Conservation (phyloP, 2,113 vertebrate genomes). For the Acanthochromis polyacanthus region DNA sequence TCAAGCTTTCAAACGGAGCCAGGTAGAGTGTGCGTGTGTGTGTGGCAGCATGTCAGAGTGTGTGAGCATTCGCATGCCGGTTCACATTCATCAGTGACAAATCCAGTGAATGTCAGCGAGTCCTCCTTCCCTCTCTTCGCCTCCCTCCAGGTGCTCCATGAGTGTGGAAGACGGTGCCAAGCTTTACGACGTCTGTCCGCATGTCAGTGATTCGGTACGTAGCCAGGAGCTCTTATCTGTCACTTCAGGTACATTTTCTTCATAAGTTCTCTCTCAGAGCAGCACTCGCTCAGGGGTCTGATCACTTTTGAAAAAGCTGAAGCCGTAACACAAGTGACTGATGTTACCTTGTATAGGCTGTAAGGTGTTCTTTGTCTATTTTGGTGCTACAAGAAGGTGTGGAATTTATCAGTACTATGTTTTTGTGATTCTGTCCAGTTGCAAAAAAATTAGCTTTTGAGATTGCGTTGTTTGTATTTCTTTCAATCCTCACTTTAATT, state of each 20-base stretch:
- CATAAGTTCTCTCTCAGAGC: no score
- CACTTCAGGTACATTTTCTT: not conserved
- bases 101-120: slow-evolving; percentile 2
- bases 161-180: slow-evolving; percentile 97
- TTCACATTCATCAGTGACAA: slow-evolving; percentile 13
- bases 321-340: no score
- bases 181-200: slow-evolving; percentile 97
- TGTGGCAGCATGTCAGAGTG: not conserved
- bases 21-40: slow-evolving; percentile 83
- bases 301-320: no score
- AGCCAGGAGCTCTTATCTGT: not conserved
- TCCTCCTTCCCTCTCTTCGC: not conserved
- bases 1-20: slow-evolving; percentile 98
- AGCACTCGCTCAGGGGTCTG: no score
- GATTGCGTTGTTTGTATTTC: no score
- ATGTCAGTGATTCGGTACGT: slow-evolving; percentile 96
- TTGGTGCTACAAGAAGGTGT: no score
- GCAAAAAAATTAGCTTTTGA: no score
- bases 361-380: no score
- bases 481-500: no score
- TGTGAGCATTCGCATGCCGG: not conserved
- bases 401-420: no score
- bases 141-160: slow-evolving; percentile 93
- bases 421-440: no score
- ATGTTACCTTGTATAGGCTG: no score